Evolutionary conservation across 2,888 invertebrate species (phyloP), one percentile per base, ranked within the genome.

Genomic region (Melanotus villosus): DNA sequence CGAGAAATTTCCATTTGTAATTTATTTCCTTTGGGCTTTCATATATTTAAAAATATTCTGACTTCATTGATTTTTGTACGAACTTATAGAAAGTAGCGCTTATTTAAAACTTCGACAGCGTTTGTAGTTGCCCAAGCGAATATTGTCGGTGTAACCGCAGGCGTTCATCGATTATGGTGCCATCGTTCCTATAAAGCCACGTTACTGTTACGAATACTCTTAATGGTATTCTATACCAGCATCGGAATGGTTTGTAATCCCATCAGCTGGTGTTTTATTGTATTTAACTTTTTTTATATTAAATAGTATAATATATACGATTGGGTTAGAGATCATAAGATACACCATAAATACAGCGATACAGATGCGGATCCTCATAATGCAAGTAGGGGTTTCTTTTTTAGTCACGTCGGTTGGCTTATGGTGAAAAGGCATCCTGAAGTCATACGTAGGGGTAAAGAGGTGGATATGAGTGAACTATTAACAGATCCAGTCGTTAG

Each of bases 341-440:
- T 92, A 0, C 93, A 93, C 78, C 91, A 92, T 81, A 93, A 92
- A 81, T 91, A 87, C 84, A 88, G 88, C 0, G 95, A 95, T 81
- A 93, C 93, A 0, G 88, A 91, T 74, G 94, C 94, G 0, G 95
- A 95, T 85, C 95, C 95, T 0, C 95, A 95, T 82, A 91, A 95
- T 82, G 90, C 91, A 1, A 89, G 89, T 62, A 88, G 94, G 5
- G 96, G 96, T 0, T 96, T 98, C 85, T 97, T 96, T 85, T 98
- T 97, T 85, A 88, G 96, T 0, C 97, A 98, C 82, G 91, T 96
- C 36, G 97, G 97, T 19, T 98, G 97, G 98, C 87, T 97, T 18
- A 92, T 94, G 91, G 90, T 92, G 89, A 90, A 90, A 77, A 97
- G 97, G 82, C 96, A 96, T 82, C 95, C 95, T 0, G 92, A 93